These are phyloP conservation scores for Iselma pallidipennis DNA, from an alignment of 2,888 invertebrate species.

Conservation along the genomic window DNA sequence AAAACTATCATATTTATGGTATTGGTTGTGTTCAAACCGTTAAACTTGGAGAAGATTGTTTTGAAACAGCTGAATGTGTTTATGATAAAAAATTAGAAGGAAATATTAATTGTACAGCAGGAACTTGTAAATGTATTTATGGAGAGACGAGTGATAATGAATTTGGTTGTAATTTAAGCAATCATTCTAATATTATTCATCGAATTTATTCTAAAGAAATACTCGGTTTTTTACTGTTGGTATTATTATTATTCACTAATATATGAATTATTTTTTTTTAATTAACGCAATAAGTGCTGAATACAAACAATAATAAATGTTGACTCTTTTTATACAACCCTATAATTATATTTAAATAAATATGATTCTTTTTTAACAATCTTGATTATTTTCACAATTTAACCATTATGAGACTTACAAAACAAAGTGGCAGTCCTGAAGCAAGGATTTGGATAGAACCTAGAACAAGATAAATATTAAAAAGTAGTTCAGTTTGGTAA, in stretches of 20 bases:
- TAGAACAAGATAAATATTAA: too few species aligned
- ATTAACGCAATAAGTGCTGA: background rate
- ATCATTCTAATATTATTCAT: background rate
- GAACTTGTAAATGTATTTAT: slow-evolving; percentile 44
- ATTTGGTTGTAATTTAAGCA: slow-evolving; percentile 14
- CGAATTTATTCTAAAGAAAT: background rate
- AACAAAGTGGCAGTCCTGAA: background rate
- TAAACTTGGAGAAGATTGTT: slow-evolving; percentile 40
- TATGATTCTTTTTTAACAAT: too few species aligned
- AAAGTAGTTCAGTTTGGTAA: too few species aligned
- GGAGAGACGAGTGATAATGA: slow-evolving; percentile 32
- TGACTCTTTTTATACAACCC: background rate
- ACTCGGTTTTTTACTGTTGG: background rate
- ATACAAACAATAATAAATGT: background rate
- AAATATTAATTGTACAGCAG: slow-evolving; percentile 41
- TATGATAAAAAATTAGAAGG: slow-evolving; percentile 30
- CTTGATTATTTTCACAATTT: too few species aligned
- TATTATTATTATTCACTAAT: background rate
- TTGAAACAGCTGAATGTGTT: slow-evolving; percentile 44
- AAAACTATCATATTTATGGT: slow-evolving; percentile 42
- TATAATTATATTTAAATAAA: background rate
- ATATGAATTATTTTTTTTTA: background rate
- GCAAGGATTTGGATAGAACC: background rate
- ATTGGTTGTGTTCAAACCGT: slow-evolving; percentile 40
- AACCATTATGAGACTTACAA: background rate